Conservation (phyloP, 1,140 invertebrate species). For the Scaptomyza montana region DNA sequence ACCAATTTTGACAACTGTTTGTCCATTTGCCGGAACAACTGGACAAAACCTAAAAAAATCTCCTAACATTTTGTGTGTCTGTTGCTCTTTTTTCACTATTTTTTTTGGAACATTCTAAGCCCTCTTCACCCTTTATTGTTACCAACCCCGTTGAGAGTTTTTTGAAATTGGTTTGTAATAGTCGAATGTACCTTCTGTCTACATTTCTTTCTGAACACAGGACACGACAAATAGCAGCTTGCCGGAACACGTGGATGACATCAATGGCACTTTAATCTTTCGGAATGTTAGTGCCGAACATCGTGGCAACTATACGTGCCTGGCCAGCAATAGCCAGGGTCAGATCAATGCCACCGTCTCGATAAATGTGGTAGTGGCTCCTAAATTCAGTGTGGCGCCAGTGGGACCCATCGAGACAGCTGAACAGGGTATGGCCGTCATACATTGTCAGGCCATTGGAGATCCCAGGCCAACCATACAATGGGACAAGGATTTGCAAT, state of each 20-base stretch:
- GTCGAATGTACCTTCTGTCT: conserved; percentile 20
- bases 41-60: conserved; percentile 23
- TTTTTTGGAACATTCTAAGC: conserved; percentile 36
- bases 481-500: conserved; percentile 94
- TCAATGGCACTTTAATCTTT: conserved; percentile 94
- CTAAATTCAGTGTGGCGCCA: conserved; percentile 89
- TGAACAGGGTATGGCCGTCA: conserved; percentile 89
- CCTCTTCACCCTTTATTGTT: neutral
- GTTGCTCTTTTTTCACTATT: neutral
- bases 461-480: conserved; percentile 94
- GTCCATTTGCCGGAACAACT: conserved; percentile 62
- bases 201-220: conserved; percentile 62
- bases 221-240: conserved; percentile 85
- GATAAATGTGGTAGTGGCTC: conserved; percentile 94
- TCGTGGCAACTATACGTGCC: conserved; percentile 91
- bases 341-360: conserved; percentile 93
- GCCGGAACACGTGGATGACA: conserved; percentile 89
- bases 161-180: conserved; percentile 65
- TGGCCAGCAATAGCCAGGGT: conserved; percentile 91
- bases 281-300: conserved; percentile 90
- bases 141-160: neutral
- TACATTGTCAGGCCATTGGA: conserved; percentile 94
- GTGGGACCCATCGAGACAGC: conserved; percentile 90
- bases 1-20: conserved; percentile 79
- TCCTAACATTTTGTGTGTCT: conserved; percentile 18